These are phyloP conservation scores for Loris lydekkerianus DNA, from an alignment of 2,797 vertebrate species.

Conservation along the genomic window DNA sequence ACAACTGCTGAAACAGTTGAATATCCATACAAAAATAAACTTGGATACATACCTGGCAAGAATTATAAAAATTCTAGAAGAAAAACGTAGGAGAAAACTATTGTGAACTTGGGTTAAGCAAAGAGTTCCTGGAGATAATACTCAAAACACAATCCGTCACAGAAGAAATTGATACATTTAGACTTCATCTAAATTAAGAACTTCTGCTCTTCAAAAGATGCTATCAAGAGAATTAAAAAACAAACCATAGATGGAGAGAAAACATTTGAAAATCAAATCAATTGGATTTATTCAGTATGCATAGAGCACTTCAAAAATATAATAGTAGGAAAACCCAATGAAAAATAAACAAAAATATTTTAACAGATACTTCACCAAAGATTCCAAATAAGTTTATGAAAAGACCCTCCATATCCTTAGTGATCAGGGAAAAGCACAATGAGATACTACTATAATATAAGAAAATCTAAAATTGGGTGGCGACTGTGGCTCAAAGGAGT, in stretches of 20 bases:
- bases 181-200: constrained; percentile 12
- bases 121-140: background rate
- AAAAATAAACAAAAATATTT: background rate
- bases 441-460: background rate
- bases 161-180: background rate
- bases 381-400: background rate
- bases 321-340: background rate
- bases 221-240: background rate
- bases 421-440: background rate
- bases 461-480: background rate
- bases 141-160: background rate
- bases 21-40: background rate
- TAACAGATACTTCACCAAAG: background rate
- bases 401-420: background rate
- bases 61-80: background rate
- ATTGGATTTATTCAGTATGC: background rate
- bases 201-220: background rate
- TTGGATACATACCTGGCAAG: background rate
- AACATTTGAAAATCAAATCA: constrained; percentile 19
- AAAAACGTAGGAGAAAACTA: background rate
- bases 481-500: too few relatives aligned
- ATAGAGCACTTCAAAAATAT: background rate
- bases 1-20: background rate
- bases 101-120: background rate
- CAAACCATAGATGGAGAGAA: background rate